A percentile compares a stretch with the other conserved stretches of the same genome.
These are phyloP conservation scores for Ictalurus punctatus DNA, from an alignment of 2,113 vertebrate genomes.

Conservation along the genomic window DNA sequence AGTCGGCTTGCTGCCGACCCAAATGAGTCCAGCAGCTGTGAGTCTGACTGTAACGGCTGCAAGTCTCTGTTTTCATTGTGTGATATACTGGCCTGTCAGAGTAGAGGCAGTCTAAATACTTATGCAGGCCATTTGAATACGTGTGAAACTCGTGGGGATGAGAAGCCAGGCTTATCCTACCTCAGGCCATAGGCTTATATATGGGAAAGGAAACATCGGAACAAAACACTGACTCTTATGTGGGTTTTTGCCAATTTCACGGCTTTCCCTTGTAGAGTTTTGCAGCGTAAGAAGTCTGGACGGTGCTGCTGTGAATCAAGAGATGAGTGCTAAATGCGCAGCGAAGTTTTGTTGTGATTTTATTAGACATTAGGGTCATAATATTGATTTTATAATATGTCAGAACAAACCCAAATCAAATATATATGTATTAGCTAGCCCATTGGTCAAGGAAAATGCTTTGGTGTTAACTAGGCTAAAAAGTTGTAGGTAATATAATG, in stretches of 20 bases:
- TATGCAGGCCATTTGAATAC: slow-evolving; percentile 10
- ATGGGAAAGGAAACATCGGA: not conserved
- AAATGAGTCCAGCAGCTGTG: slow-evolving; percentile 67
- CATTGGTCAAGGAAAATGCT: not conserved
- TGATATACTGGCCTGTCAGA: slow-evolving; percentile 65
- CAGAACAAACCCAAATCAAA: not conserved
- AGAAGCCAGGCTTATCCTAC: not conserved
- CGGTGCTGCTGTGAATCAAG: slow-evolving; percentile 10
- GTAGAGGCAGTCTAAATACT: slow-evolving; percentile 61
- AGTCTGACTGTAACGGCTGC: slow-evolving; percentile 27
- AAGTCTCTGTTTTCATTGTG: slow-evolving; percentile 59
- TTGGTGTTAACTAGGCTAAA: not conserved
- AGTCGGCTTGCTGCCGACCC: slow-evolving; percentile 49
- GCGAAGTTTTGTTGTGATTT: not conserved
- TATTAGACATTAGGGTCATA: not conserved
- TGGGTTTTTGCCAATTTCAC: not conserved
- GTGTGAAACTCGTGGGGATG: slow-evolving; percentile 1
- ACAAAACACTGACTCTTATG: not conserved
- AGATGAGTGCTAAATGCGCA: not conserved
- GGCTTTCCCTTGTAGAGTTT: not conserved
- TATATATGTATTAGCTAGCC: not conserved
- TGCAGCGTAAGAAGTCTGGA: not conserved
- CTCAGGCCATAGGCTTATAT: not conserved
- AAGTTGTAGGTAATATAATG: not conserved
- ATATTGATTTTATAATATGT: not conserved